Conservation (phyloP, 2,888 invertebrate genomes). For the Labia minor region DNA sequence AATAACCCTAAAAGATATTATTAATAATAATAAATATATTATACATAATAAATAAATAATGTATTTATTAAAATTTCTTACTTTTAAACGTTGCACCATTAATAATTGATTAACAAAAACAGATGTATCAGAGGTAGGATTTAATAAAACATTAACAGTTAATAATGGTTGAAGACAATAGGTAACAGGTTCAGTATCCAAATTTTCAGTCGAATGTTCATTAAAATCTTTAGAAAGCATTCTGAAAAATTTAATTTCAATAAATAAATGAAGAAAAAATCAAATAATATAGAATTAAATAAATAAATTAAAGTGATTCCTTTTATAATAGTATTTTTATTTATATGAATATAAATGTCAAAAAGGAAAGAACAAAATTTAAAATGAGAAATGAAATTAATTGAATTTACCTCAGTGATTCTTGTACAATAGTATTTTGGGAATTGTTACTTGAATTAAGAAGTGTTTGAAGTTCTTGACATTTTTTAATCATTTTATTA, state of each 20-base stretch:
- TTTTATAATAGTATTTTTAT: no score
- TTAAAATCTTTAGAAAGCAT: background rate
- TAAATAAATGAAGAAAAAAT: conserved; percentile 47
- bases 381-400: conserved; percentile 32
- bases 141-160: conserved; percentile 71
- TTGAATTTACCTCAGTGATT: conserved; percentile 35
- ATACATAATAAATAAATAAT: background rate
- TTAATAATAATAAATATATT: background rate
- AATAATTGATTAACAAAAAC: conserved; percentile 70
- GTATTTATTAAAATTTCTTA: conserved; percentile 27
- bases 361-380: no score
- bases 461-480: conserved; percentile 56
- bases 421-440: conserved; percentile 20
- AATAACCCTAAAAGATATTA: conserved; percentile 43
- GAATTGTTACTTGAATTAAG: conserved; percentile 44
- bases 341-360: no score
- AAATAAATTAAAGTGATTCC: no score
- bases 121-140: conserved; percentile 73
- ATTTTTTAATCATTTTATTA: conserved; percentile 60
- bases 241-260: conserved; percentile 34
- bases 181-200: conserved; percentile 49
- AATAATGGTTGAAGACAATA: conserved; percentile 70
- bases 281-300: conserved; percentile 39
- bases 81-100: conserved; percentile 75
- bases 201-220: background rate